Evolutionary conservation across 1,140 invertebrate species (phyloP), one percentile per base, ranked within the genome.

Genomic region (Lithobius niger): DNA sequence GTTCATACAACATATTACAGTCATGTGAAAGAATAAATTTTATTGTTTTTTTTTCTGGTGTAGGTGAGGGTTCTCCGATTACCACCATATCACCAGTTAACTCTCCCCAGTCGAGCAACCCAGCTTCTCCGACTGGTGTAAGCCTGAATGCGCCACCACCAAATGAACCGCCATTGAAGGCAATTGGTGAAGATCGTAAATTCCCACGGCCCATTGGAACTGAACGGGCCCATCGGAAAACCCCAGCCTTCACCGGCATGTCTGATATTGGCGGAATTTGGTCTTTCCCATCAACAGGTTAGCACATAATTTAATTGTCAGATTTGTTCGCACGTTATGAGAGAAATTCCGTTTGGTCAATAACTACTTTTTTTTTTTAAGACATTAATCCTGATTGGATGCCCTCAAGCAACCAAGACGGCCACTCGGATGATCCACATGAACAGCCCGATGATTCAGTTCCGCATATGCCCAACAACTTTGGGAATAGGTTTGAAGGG

Each of bases 131-230:
- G 3, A 64, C 57, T 31, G 59, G 52, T 25, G 51, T 57, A n/a
- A 43, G 21, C 51, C 1, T 31, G 28, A 22, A 22, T 22, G 1
- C n/a, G 18, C 21, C 42, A 21, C 21, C 15, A 22, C 13, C 15
- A 16, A 42, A 19, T 26, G 26, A 43, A 24, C 27, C 26, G 31
- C 31, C 10, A 42, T 36, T 54, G 58, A 57, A 22, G 26, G 27
- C 53, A 2, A 52, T 52, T 45, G 53, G 45, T 42, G 63, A 62
- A 22, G 60, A 64, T 21, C 49, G 56, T n/a, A 61, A 59, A 58
- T 54, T 61, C 51, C 64, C 61, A 10, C 58, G 62, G 43, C 66
- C 66, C 1, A 67, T 67, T 42, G 66, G 66, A 31, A 66, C 63
- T n/a, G 66, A 66, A 50, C 52, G 65, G 57, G 64, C 62, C 16